Percentiles rank a stretch among this genome's conserved stretches.
Evolutionary conservation across 2,888 invertebrate species (phyloP).

Genomic region (Tenthredo notha): DNA sequence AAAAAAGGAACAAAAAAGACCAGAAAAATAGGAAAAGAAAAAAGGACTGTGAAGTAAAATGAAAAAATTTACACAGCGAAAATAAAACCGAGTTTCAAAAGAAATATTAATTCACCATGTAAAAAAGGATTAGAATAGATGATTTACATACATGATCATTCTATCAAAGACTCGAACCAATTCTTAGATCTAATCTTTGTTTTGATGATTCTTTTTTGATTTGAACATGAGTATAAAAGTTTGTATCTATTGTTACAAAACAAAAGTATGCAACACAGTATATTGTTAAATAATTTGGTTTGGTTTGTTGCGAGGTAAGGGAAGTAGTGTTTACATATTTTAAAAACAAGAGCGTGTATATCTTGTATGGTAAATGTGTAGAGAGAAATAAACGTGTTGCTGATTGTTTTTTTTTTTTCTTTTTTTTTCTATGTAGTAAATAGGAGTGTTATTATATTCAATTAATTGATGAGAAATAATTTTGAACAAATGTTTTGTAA

Average conservation of each 20-base stretch:
- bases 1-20: background rate
- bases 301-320: background rate
- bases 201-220: background rate
- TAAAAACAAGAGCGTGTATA: constrained; percentile 15
- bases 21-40: background rate
- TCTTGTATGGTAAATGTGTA: background rate
- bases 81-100: background rate
- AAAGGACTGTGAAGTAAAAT: background rate
- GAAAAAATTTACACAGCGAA: background rate
- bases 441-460: background rate
- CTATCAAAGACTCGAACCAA: background rate
- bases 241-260: constrained; percentile 2
- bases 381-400: background rate
- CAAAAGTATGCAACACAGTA: background rate
- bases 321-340: constrained; percentile 36
- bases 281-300: constrained; percentile 11
- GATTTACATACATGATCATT: background rate
- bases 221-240: background rate
- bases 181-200: constrained; percentile 4
- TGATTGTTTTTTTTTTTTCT: background rate
- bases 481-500: background rate
- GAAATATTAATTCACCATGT: background rate
- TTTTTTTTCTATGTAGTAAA: background rate
- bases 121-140: background rate
- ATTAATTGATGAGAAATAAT: background rate